Evolutionary conservation across 2,113 vertebrate genomes (phyloP), one percentile per base, ranked within the genome.

Genomic region (Odocoileus hemionus): DNA sequence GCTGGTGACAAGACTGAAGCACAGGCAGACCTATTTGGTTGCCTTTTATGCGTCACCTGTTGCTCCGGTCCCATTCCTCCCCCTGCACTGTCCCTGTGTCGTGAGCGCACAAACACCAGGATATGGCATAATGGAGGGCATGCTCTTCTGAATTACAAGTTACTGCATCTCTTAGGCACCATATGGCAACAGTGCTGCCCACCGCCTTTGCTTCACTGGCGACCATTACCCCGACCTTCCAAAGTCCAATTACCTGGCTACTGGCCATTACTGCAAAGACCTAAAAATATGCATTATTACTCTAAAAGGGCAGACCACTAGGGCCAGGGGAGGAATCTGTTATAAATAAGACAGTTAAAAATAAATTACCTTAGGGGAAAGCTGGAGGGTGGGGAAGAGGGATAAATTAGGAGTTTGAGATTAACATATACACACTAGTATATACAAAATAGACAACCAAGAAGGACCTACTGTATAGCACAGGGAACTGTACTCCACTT

Each of bases 71-170:
- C 36, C 25, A 0, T 2, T 8, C 30, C 10, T 4, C 4, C 23
- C 1, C 33, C 36, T 0, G 4, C 33, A 2, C 1, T 4, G 6
- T 19, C 60, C 26, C 30, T 58, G 28, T 54, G 12, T 60, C 70
- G 17, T 4, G 25, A 80, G 43, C 23, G 1, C 47, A 30, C 30
- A 52, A 85, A 55, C 26, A 14, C 28, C 28, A 61, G 54, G 11
- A 26, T 3, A 23, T 12, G 50, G 55, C 52, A 25, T 16, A 7
- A 54, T 15, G 74, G 54, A 5, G 28, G 80, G 6, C 28, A 7
- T 19, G n/a, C 58, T 25, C 6, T 50, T 70, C 7, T n/a, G 74
- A 52, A 21, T 28, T 1, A 25, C 67, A 23, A 2, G 3, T 64
- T 1, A 21, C 45, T 28, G 2, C 85, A 13, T 74, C 67, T 87